Conservation (phyloP, 92 coral and sea anemone genomes). For the Montipora capitata region DNA sequence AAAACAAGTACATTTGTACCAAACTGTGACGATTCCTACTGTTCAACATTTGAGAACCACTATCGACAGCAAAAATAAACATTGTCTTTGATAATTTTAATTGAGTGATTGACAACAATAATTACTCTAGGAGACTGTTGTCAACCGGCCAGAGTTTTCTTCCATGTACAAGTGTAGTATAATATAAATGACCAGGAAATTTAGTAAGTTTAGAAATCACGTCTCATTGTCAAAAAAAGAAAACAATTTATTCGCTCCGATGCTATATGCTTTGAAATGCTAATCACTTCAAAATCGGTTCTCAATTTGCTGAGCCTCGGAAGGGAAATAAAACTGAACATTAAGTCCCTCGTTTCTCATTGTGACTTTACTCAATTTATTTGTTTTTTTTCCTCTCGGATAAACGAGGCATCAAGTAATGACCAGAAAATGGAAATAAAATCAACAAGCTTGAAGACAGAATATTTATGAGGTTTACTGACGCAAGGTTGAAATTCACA, state of each 20-base stretch:
- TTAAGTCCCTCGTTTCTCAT: background rate
- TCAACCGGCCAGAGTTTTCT: background rate
- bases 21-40: background rate
- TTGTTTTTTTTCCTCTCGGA: background rate
- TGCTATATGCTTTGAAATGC: constrained; percentile 40
- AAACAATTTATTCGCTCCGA: constrained; percentile 15
- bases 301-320: background rate
- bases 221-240: constrained; percentile 10
- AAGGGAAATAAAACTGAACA: background rate
- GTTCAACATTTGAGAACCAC: no score
- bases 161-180: background rate
- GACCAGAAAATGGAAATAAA: constrained; percentile 10
- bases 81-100: background rate
- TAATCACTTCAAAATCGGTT: constrained; percentile 33
- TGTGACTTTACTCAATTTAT: background rate
- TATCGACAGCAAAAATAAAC: no score
- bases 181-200: constrained; percentile 2
- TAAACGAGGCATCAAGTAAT: background rate
- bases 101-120: constrained; percentile 50
- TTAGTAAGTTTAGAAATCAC: constrained; percentile 24
- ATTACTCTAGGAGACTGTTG: background rate
- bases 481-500: constrained; percentile 7
- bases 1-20: constrained; percentile 42
- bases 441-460: background rate
- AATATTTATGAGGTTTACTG: background rate